These are phyloP conservation scores for Pseudoatta argentina DNA, from an alignment of 1,140 invertebrate species.

Conservation along the genomic window DNA sequence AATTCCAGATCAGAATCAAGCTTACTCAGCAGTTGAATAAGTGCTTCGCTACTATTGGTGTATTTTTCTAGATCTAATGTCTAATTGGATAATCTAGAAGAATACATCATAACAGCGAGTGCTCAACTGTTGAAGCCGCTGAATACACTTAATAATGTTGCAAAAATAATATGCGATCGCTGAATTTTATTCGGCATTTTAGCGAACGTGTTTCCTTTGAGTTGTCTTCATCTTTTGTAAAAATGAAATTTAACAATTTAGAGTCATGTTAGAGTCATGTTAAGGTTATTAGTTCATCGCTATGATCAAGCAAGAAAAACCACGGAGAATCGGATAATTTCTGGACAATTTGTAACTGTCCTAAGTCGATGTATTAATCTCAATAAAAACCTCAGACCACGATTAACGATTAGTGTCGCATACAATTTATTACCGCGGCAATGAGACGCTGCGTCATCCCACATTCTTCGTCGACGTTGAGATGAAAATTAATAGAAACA, in stretches of 20 bases:
- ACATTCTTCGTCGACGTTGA: neutral
- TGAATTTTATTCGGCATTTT: constrained; percentile 37
- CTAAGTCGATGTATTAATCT: constrained; percentile 29
- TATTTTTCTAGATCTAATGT: too few species aligned
- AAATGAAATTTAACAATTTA: constrained; percentile 34
- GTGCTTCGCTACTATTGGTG: too few species aligned
- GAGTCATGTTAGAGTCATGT: neutral
- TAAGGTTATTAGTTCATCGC: neutral
- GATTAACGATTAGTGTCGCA: constrained; percentile 27
- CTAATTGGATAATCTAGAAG: too few species aligned
- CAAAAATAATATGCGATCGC: neutral
- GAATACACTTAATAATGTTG: too few species aligned
- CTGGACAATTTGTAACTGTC: constrained; percentile 42
- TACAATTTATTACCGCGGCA: constrained; percentile 43
- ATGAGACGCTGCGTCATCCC: constrained; percentile 19
- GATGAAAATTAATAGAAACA: constrained; percentile 29
- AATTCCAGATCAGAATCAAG: too few species aligned
- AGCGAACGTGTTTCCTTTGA: neutral
- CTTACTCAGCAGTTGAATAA: too few species aligned
- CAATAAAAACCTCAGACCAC: constrained; percentile 8
- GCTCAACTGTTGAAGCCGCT: too few species aligned
- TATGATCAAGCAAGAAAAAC: neutral
- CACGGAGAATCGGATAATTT: neutral
- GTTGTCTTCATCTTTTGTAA: neutral
- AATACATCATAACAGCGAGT: too few species aligned